phyloP scores from a whole-genome alignment of 2,113 vertebrate genomes.

The Mungos mungo region DNA sequence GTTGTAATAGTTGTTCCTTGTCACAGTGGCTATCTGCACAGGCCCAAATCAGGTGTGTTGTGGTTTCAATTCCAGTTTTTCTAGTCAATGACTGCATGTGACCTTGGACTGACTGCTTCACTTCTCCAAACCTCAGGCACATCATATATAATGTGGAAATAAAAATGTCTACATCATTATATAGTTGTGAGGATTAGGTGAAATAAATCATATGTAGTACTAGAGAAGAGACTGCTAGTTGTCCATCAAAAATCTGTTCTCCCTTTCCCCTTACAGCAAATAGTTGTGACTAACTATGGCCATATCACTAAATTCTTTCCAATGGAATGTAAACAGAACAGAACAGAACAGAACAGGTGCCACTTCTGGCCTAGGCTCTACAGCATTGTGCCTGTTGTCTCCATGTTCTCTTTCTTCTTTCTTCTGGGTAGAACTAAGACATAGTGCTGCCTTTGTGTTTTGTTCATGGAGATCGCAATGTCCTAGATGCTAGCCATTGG shows the following conservation, averaged over 20 bases:
- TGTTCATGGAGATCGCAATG: background rate
- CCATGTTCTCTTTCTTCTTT: background rate
- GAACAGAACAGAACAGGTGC: background rate
- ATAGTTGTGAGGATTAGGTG: background rate
- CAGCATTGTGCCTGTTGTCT: background rate
- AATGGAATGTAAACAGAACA: background rate
- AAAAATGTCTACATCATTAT: background rate
- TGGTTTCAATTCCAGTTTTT: slow-evolving; percentile 30
- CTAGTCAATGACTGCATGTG: slow-evolving; percentile 36
- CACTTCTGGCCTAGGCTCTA: background rate
- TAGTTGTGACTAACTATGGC: background rate
- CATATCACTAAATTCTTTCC: background rate
- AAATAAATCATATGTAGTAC: background rate
- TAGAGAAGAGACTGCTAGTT: background rate
- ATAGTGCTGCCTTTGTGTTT: background rate
- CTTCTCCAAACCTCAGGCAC: background rate
- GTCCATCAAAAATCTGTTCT: background rate
- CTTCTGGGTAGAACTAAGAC: background rate
- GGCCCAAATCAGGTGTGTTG: background rate
- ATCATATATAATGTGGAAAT: slow-evolving; percentile 10
- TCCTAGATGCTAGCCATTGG: background rate
- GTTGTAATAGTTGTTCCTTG: background rate
- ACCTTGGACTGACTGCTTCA: slow-evolving; percentile 32
- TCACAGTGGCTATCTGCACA: background rate
- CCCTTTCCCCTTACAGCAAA: background rate